Conservation (phyloP, 2,113 vertebrate genomes). For the Orcinus orca region DNA sequence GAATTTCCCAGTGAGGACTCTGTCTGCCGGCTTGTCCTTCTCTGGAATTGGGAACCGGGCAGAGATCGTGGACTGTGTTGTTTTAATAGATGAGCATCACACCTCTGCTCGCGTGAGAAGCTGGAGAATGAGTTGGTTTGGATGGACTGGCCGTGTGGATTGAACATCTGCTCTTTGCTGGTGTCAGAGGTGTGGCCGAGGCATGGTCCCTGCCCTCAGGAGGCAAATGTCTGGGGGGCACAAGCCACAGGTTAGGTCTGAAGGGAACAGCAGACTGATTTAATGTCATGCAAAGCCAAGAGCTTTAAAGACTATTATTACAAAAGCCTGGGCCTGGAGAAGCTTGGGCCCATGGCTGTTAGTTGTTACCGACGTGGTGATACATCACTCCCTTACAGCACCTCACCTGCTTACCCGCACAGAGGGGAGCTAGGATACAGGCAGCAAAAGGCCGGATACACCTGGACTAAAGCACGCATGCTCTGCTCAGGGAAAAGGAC, state of each 20-base stretch:
- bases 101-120: background rate
- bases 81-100: background rate
- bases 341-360: background rate
- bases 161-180: background rate
- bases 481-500: background rate
- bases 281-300: background rate
- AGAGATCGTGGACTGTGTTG: background rate
- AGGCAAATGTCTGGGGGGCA: background rate
- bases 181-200: background rate
- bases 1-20: background rate
- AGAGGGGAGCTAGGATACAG: background rate
- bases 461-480: background rate
- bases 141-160: accelerated
- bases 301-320: background rate
- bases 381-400: accelerated
- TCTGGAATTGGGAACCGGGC: background rate
- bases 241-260: background rate
- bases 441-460: background rate
- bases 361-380: no score
- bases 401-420: background rate
- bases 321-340: background rate
- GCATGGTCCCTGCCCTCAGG: background rate
- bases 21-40: background rate
- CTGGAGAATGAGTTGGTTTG: background rate
- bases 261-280: background rate